These are phyloP conservation scores for Antheraea mylitta DNA, from an alignment of 1,140 invertebrate genomes.

Conservation along the genomic window DNA sequence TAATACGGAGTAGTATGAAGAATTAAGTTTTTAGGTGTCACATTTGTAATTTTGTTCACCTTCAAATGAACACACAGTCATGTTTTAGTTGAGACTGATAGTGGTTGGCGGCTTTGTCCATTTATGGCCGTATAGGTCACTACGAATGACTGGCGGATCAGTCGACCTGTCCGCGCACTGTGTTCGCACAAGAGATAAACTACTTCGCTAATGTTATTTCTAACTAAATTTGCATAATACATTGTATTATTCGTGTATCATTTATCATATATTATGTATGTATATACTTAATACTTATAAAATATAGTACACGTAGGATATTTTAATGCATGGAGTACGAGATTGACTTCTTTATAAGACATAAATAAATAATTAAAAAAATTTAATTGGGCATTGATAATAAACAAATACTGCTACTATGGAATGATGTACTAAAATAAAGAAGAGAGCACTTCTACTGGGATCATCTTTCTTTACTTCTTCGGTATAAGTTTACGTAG, in stretches of 20 bases:
- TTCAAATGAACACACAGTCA: conserved; percentile 29
- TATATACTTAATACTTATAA: background rate
- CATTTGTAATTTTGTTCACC: conserved; percentile 1
- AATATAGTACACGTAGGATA: background rate
- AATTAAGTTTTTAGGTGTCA: background rate
- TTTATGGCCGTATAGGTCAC: conserved; percentile 56
- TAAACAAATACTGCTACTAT: too few species aligned
- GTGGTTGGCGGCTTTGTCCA: conserved; percentile 49
- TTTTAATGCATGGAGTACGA: too few species aligned
- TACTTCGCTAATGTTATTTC: conserved; percentile 9
- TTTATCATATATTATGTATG: background rate
- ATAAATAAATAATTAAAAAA: too few species aligned
- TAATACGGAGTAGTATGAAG: background rate
- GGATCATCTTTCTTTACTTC: too few species aligned
- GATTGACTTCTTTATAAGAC: too few species aligned
- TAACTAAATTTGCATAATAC: conserved; percentile 11
- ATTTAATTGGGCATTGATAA: too few species aligned
- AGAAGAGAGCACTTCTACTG: too few species aligned
- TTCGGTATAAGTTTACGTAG: too few species aligned
- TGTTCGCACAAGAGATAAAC: conserved; percentile 40
- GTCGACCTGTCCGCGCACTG: conserved; percentile 32
- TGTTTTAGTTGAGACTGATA: conserved; percentile 48
- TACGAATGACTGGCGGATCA: conserved; percentile 29
- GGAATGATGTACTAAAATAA: too few species aligned
- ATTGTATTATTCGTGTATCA: background rate